Percentiles rank a stretch among this genome's conserved stretches.
These are phyloP conservation scores for Drosophila bocqueti DNA, from an alignment of 1,140 invertebrate species.

Conservation along the genomic window DNA sequence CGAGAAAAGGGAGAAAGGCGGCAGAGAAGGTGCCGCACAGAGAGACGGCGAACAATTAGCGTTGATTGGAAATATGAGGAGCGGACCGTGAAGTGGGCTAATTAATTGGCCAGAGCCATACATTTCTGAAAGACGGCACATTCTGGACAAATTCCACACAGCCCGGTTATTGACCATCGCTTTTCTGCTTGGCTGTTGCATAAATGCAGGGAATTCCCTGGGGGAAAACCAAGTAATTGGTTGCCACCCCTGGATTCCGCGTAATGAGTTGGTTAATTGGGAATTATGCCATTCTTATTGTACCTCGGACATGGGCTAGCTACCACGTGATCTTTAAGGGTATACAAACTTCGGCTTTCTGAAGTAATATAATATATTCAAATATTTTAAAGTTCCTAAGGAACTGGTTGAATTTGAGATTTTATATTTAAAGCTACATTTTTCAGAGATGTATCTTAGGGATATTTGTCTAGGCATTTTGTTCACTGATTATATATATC, in stretches of 20 bases:
- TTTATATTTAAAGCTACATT: no score
- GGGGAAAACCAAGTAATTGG: slow-evolving; percentile 15
- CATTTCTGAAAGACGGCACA: slow-evolving; percentile 32
- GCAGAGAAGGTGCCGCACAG: slow-evolving; percentile 12
- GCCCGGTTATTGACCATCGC: slow-evolving; percentile 14
- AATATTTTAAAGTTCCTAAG: background rate
- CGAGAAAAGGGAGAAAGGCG: background rate
- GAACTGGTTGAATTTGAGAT: no score
- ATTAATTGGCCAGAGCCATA: slow-evolving; percentile 55
- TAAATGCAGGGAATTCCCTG: slow-evolving; percentile 30
- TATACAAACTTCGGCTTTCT: no score
- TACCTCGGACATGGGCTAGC: no score
- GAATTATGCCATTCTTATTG: background rate
- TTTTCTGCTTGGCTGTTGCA: slow-evolving; percentile 4
- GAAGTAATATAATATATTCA: background rate
- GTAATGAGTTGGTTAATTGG: slow-evolving; percentile 30
- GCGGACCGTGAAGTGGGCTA: slow-evolving; percentile 49
- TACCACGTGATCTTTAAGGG: background rate
- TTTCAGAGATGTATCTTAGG: no score
- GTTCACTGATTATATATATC: no score
- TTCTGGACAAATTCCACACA: slow-evolving; percentile 20
- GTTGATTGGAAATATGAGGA: slow-evolving; percentile 73
- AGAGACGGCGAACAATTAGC: slow-evolving; percentile 66
- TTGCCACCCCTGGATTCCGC: background rate
- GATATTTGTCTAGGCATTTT: no score